Conservation (phyloP, 2,113 vertebrate species). For the Xenopus laevis region DNA sequence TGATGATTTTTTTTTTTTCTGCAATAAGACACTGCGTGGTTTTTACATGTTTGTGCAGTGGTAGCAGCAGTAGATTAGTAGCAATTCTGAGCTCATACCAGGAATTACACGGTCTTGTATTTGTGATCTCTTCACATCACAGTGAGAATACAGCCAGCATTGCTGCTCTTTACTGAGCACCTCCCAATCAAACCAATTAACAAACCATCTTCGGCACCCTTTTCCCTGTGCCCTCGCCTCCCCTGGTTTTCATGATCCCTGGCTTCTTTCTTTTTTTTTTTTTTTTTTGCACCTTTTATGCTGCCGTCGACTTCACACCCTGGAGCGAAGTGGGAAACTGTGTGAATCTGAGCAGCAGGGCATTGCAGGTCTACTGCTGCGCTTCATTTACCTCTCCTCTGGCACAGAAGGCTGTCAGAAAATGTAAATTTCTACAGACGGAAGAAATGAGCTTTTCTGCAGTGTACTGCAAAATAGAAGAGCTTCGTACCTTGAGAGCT, state of each 20-base stretch:
- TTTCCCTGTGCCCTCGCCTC: constrained; percentile 14
- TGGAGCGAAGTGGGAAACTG: constrained; percentile 13
- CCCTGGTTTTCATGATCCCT: constrained; percentile 16
- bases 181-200: constrained; percentile 32
- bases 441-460: too few species aligned
- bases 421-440: not conserved
- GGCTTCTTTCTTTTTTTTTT: not conserved
- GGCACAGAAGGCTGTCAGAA: not conserved
- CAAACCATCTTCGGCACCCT: not conserved
- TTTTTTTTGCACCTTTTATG: constrained; percentile 4
- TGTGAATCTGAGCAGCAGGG: constrained; percentile 34
- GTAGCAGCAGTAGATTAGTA: too few species aligned
- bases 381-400: constrained; percentile 33
- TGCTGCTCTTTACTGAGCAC: constrained; percentile 7
- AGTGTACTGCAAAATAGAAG: too few species aligned
- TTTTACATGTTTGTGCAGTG: too few species aligned
- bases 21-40: too few species aligned
- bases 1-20: too few species aligned
- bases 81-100: too few species aligned
- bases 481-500: too few species aligned
- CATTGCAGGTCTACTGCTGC: constrained; percentile 8
- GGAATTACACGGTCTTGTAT: too few species aligned
- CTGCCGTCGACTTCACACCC: constrained; percentile 27
- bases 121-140: too few species aligned
- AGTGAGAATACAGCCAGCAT: too few species aligned